Base-by-base conservation (phyloP, 2,797 vertebrate genomes). In the Trichosurus vulpecula region DNA sequence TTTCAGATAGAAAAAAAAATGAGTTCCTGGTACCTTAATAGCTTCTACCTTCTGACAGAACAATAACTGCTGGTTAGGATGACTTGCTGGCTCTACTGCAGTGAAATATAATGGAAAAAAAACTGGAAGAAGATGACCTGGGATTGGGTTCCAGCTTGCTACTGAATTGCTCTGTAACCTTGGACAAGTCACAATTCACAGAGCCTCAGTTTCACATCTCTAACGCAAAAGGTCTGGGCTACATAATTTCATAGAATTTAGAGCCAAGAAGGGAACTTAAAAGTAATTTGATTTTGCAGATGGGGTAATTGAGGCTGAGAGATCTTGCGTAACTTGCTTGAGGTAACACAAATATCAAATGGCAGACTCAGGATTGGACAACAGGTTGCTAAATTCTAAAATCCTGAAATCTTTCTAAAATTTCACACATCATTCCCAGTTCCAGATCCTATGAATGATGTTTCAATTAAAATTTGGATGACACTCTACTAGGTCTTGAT, bases 21-120 rank as follows among this genome's bases (percentile, higher is more conserved):
- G 22, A 94, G 29, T 53, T 91, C 27, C 25, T 1, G 6, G 94
- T 22, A 54, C 53, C 54, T 54, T 91, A 90, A 35, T 51, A 90
- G 27, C 54, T 90, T 94, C 27, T 2, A 31, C 56, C 29, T 94
- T 96, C 93, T 27, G 4, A 54, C n/a, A 61, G 74, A 93, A 90
- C 56, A 93, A 89, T 55, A 31, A 92, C 29, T 57, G 30, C 54
- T 89, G 52, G 16, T 9, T 91, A 90, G 96, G 25, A 10, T 95
- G n/a, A 0, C 29, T 91, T 94, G 29, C n/a, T 93, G 74, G 81
- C 58, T 47, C 8, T 47, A 47, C 8, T 25, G 87, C 41, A 25
- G 31, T 87, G 22, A 87, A 47, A 47, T 47, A 31, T 27, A 87
- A 47, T 47, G 25, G 41, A 29, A 11, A 27, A 6, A 87, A 81